Conservation (phyloP, 2,113 vertebrate genomes). For the Oryzias celebensis region DNA sequence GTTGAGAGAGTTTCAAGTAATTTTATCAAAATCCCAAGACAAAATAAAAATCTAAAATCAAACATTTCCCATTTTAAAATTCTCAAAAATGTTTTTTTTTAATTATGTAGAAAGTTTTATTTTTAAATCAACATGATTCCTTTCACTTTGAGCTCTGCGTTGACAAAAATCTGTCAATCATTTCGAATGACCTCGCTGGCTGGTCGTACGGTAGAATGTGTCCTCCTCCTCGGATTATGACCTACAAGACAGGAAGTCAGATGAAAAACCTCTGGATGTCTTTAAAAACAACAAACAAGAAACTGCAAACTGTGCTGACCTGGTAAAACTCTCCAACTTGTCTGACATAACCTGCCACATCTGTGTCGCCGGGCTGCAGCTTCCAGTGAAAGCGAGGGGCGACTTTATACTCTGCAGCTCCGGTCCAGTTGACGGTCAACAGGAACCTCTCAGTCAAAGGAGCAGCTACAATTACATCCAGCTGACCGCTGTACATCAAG, state of each 20-base stretch:
- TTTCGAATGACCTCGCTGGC: constrained; percentile 82
- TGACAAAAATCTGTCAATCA: constrained; percentile 86
- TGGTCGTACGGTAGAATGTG: constrained; percentile 84
- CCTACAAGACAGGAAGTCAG: constrained; percentile 54
- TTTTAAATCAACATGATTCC: constrained; percentile 23
- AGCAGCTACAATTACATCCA: constrained; percentile 86
- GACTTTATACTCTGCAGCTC: constrained; percentile 70
- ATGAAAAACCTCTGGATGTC: background rate
- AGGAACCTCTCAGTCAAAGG: constrained; percentile 83
- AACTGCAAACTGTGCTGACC: constrained; percentile 62
- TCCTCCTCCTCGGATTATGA: constrained; percentile 84
- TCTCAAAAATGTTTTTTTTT: background rate
- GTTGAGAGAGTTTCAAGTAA: background rate
- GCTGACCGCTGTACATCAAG: constrained; percentile 87
- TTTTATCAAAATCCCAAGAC: constrained; percentile 3
- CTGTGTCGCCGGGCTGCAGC: constrained; percentile 77
- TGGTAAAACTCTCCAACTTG: constrained; percentile 83
- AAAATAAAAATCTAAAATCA: background rate
- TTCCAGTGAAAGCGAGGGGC: constrained; percentile 79
- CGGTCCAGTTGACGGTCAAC: constrained; percentile 80
- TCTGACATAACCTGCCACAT: constrained; percentile 85
- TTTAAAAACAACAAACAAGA: background rate
- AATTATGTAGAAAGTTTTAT: constrained; percentile 22
- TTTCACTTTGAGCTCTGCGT: constrained; percentile 70
- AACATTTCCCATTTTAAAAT: background rate